Evolutionary conservation across 1,140 invertebrate species (phyloP).

Genomic region (Cotesia typhae): DNA sequence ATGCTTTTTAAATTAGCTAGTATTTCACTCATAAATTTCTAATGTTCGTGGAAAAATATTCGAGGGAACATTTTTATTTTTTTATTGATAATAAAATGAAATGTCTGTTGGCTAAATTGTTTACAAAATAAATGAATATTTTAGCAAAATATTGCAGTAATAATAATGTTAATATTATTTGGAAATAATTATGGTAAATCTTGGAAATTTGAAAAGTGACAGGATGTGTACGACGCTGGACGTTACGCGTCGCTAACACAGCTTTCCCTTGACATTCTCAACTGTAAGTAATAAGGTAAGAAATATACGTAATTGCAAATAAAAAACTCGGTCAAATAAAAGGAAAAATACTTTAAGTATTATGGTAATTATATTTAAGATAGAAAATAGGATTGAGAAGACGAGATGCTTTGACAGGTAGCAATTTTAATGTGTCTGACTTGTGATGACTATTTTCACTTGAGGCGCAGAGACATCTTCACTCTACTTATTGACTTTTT

Average conservation of each 20-base stretch:
- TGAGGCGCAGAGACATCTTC: not conserved
- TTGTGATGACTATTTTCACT: conserved; percentile 5
- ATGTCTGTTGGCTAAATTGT: too few species aligned
- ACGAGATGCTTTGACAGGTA: not conserved
- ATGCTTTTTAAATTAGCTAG: not conserved
- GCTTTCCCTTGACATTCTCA: conserved; percentile 25
- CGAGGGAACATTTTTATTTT: too few species aligned
- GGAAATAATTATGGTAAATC: too few species aligned
- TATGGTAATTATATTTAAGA: not conserved
- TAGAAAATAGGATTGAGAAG: not conserved
- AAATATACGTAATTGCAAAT: conserved; percentile 10
- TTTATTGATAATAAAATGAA: too few species aligned
- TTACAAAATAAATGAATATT: too few species aligned
- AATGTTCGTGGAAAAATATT: conserved; percentile 3
- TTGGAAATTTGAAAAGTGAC: conserved; percentile 1
- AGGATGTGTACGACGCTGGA: not conserved
- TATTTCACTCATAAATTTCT: not conserved
- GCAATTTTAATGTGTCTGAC: conserved; percentile 10
- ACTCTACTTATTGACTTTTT: not conserved
- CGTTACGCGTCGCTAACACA: conserved; percentile 10
- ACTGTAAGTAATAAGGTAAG: conserved; percentile 1
- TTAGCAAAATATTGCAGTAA: too few species aligned
- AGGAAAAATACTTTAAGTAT: not conserved
- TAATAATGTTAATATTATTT: too few species aligned
- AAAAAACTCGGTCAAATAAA: conserved; percentile 23